Evolutionary conservation across 2,888 invertebrate species (phyloP).

Genomic region (Diabrotica balteata): DNA sequence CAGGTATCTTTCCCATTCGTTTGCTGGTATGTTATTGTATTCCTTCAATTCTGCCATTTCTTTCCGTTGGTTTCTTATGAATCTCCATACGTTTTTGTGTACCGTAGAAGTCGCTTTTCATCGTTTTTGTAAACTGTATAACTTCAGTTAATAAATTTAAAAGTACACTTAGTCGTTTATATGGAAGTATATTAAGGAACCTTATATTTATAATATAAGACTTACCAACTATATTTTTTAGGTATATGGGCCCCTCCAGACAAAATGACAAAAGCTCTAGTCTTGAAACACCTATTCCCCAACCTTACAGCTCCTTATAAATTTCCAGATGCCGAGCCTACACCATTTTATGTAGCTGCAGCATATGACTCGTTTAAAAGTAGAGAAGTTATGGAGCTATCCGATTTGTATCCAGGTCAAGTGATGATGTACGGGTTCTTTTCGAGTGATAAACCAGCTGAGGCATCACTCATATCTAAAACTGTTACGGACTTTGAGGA

Average conservation of each 20-base stretch:
- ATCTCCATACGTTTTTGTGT: too few relatives aligned
- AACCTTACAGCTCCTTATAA: slow-evolving; percentile 64
- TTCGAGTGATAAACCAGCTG: slow-evolving; percentile 66
- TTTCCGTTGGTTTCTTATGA: too few relatives aligned
- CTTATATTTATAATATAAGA: too few relatives aligned
- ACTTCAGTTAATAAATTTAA: too few relatives aligned
- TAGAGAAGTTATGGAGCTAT: slow-evolving; percentile 66
- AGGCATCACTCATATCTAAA: slow-evolving; percentile 70
- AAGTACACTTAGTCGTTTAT: too few relatives aligned
- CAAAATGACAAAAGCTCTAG: slow-evolving; percentile 54
- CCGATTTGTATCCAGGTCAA: slow-evolving; percentile 62
- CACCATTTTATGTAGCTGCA: slow-evolving; percentile 72
- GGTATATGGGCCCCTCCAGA: slow-evolving; percentile 61
- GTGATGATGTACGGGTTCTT: slow-evolving; percentile 75
- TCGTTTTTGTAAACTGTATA: too few relatives aligned
- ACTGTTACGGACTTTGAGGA: slow-evolving; percentile 68
- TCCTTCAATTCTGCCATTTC: too few relatives aligned
- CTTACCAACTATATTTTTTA: neutral
- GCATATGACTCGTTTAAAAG: slow-evolving; percentile 75
- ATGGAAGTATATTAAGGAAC: too few relatives aligned
- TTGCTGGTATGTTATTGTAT: too few relatives aligned
- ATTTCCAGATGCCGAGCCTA: slow-evolving; percentile 66
- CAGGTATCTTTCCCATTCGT: too few relatives aligned
- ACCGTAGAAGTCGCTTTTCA: too few relatives aligned
- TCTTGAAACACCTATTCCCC: slow-evolving; percentile 59